Conservation (phyloP, 1,140 invertebrate species). For the Holcopasites calliopsidis region DNA sequence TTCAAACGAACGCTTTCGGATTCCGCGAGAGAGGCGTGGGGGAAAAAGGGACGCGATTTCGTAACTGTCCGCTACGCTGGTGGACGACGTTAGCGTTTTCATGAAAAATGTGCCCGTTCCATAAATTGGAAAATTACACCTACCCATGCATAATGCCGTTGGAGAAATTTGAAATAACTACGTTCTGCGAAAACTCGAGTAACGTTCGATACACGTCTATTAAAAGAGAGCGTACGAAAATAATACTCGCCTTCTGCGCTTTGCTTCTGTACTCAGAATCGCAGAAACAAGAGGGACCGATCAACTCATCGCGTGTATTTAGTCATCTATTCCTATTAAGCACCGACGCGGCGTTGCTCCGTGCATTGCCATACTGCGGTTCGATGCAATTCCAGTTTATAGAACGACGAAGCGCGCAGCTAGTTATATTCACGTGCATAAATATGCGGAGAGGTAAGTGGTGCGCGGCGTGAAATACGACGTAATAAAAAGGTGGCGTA, state of each 20-base stretch:
- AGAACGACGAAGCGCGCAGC: constrained; percentile 45
- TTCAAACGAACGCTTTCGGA: constrained; percentile 18
- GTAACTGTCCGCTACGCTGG: neutral
- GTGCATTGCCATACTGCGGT: neutral
- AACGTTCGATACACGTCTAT: too few relatives aligned
- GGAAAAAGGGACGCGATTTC: constrained; percentile 5
- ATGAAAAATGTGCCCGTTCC: neutral
- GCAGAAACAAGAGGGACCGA: neutral
- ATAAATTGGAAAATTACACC: constrained; percentile 28
- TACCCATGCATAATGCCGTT: neutral
- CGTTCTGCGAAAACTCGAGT: too few relatives aligned
- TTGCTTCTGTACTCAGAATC: neutral
- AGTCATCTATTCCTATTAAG: constrained; percentile 50
- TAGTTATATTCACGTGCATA: constrained; percentile 75
- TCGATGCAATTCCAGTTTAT: constrained; percentile 1
- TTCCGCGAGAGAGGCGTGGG: neutral
- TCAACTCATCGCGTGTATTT: neutral
- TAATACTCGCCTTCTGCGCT: too few relatives aligned
- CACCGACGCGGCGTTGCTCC: constrained; percentile 35
- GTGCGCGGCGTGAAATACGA: constrained; percentile 74
- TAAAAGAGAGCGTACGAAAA: too few relatives aligned
- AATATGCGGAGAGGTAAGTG: constrained; percentile 75
- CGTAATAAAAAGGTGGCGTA: constrained; percentile 76
- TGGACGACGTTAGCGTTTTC: constrained; percentile 12
- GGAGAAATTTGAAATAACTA: too few relatives aligned